Base-by-base conservation (phyloP, 2,113 vertebrate species). In the Aptenodytes forsteri region DNA sequence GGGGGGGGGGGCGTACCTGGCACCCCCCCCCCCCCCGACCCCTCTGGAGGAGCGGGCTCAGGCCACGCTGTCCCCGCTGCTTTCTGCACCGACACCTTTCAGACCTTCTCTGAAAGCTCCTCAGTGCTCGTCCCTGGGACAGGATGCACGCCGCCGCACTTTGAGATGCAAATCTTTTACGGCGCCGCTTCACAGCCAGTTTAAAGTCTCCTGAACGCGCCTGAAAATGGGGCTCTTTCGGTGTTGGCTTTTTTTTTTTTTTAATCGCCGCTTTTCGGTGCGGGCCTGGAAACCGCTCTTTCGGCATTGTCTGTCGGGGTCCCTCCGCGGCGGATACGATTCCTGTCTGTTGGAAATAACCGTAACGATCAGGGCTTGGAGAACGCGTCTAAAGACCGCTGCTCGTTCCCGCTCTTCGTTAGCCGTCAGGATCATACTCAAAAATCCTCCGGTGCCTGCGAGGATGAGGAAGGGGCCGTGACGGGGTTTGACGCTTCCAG, bases 11-110 rank as follows among this genome's bases (percentile, higher is more conserved):
- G 42, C 9, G 11, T 7, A n/a, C 34, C 34, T 2, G 1, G 23
- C 34, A 36, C n/a, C n/a, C n/a, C n/a, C n/a, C n/a, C 23, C 16
- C 23, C 16, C 67, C 9, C 9, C 4, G 4, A 40, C 69, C 17
- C 27, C n/a, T 21, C 49, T 3, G 10, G 20, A 40, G 30, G 25
- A 44, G 16, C 5, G 40, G 54, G 38, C 50, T 56, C 2, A 2
- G 52, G 22, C 54, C 4, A 6, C 4, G 7, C 54, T 1, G 4
- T n/a, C 32, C 25, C 52, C 3, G 8, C 0, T 10, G 54, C 36
- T 42, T 40, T 40, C 21, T 1, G 50, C 29, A 55, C 36, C 4
- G 2, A 19, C 9, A 15, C 30, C 30, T 19, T 26, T 49, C 21
- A 40, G 1, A 38, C 29, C n/a, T 69, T 18, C 40, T 82, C 44